A percentile compares a stretch with the other conserved stretches of the same genome.
These are phyloP conservation scores for Lepidonotus clava DNA, from an alignment of 2,888 invertebrate species.

Conservation along the genomic window DNA sequence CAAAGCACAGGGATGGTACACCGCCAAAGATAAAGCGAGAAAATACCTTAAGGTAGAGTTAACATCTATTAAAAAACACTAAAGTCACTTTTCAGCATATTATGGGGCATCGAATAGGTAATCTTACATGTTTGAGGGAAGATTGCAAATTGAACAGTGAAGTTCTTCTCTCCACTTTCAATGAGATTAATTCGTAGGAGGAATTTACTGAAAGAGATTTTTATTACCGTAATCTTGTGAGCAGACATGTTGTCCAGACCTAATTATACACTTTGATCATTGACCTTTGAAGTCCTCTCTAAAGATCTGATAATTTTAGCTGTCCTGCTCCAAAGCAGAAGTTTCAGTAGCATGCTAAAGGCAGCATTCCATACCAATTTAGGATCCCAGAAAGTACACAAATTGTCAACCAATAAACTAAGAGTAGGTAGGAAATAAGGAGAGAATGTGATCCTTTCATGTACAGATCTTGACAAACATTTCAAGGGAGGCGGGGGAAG, in stretches of 20 bases:
- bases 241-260: background rate
- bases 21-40: no score
- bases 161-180: background rate
- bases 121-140: no score
- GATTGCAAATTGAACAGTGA: no score
- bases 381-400: background rate
- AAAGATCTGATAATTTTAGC: background rate
- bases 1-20: no score
- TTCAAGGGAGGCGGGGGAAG: no score
- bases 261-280: background rate
- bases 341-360: slow-evolving; percentile 19
- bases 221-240: background rate
- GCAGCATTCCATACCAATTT: slow-evolving; percentile 11
- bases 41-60: no score
- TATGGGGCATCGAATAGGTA: no score
- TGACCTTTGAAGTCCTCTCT: background rate
- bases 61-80: no score
- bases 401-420: slow-evolving; percentile 11
- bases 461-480: no score
- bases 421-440: background rate
- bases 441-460: background rate
- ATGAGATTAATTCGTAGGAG: slow-evolving; percentile 10
- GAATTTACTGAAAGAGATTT: slow-evolving; percentile 27
- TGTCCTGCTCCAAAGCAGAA: background rate
- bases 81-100: no score